Percentiles rank a stretch among this genome's conserved stretches.
Evolutionary conservation across 1,140 invertebrate species (phyloP).

Genomic region (Hylaeus volcanicus): DNA sequence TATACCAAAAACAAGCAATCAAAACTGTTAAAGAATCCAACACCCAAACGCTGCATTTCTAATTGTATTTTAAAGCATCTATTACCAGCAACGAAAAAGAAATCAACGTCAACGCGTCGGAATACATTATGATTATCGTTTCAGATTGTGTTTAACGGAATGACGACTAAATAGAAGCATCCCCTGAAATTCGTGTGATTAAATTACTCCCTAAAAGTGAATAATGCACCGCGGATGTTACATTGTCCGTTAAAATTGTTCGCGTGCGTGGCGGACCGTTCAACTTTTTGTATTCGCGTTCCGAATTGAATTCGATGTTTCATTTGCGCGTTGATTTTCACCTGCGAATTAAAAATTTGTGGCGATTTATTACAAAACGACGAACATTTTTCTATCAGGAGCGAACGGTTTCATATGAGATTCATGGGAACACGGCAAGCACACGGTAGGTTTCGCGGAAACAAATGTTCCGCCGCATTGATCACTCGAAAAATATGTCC

Average conservation of each 20-base stretch:
- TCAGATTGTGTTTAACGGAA: no score
- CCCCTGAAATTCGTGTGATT: not conserved
- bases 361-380: conserved; percentile 14
- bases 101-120: no score
- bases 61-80: no score
- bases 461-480: conserved; percentile 30
- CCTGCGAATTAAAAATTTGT: conserved; percentile 6
- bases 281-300: no score
- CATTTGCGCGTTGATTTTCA: not conserved
- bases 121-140: no score
- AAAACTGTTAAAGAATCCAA: no score
- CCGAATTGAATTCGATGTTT: conserved; percentile 4
- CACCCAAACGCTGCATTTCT: no score
- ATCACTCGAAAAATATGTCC: conserved; percentile 14
- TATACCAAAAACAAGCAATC: no score
- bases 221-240: not conserved
- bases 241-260: conserved; percentile 14
- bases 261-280: not conserved
- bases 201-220: not conserved
- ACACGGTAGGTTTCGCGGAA: not conserved
- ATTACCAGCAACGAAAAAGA: no score
- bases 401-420: conserved; percentile 24
- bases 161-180: no score
- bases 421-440: not conserved
- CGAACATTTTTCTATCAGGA: not conserved